Evolutionary conservation across 2,888 invertebrate genomes (phyloP), one percentile per base, ranked within the genome.

Genomic region (Chrysolina americana): DNA sequence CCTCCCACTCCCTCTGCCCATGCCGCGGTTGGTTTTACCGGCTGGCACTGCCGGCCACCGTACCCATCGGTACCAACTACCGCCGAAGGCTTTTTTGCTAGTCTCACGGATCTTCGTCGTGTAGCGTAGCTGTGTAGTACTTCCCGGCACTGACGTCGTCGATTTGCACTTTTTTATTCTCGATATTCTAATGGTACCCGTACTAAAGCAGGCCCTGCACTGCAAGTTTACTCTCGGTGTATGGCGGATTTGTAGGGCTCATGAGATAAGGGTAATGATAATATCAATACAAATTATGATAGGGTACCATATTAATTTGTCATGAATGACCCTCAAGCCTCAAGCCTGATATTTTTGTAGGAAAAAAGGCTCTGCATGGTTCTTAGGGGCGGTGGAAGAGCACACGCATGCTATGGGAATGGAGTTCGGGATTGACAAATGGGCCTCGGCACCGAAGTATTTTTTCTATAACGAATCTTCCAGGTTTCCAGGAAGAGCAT

Each of bases 61-160:
- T 83, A 84, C 84, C 84, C 81, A 83, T 82, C 82, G 79, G 84
- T 83, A 83, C 84, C 83, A 83, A 81, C 79, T 83, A 76, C 78
- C 76, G 77, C 78, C 75, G 21, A 73, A 70, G 48, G 71, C 62
- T 66, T 70, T 66, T 63, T 69, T 64, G 63, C 70, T 71, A 56
- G 65, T 63, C 66, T 74, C 70, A 70, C 70, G 65, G 65, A 74
- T 59, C 70, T 59, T 59, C 59, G 28, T 28, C n/a, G 50, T 50
- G 53, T 28, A 13, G n/a, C n/a, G n/a, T n/a, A n/a, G n/a, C n/a
- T 44, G 47, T 3, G 47, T 47, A n/a, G 28, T 28, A 59, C n/a
- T 59, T 59, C 28, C 59, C 28, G 59, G 59, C n/a, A 59, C 2
- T 23, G 15, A 28, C 23, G 17, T 21, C 11, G 11, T 21, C 19